Conservation (phyloP, 2,113 vertebrate genomes). For the Agapornis roseicollis region DNA sequence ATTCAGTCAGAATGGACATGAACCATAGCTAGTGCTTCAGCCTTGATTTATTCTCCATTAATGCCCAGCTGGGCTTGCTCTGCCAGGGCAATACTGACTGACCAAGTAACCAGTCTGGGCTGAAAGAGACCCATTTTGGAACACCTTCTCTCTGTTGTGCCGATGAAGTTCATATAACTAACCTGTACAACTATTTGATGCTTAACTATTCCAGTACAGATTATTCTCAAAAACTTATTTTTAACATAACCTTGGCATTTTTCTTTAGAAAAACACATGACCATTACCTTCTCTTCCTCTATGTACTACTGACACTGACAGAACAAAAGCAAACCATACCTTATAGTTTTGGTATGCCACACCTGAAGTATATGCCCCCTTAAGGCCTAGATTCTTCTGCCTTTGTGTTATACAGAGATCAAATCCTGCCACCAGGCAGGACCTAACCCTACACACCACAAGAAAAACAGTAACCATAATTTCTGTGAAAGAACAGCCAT, state of each 20-base stretch:
- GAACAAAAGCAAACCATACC: background rate
- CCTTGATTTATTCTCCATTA: accelerated
- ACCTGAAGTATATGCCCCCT: background rate
- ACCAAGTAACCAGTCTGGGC: background rate
- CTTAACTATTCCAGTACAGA: background rate
- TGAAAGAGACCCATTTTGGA: background rate
- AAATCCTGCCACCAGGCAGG: background rate
- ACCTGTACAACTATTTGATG: background rate
- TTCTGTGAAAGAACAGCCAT: background rate
- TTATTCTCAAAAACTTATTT: background rate
- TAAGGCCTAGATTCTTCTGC: background rate
- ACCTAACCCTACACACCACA: background rate
- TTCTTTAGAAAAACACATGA: background rate
- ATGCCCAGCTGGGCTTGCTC: background rate
- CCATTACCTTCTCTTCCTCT: background rate
- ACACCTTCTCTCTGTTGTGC: background rate
- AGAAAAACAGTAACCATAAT: background rate
- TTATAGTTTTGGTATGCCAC: background rate
- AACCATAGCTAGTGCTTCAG: background rate
- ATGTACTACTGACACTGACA: background rate
- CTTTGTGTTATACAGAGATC: background rate
- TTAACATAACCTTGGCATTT: background rate
- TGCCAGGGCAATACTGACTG: background rate
- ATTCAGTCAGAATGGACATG: background rate
- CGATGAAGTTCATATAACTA: background rate